Evolutionary conservation across 2,888 invertebrate genomes (phyloP), one percentile per base, ranked within the genome.

Genomic region (Epirrhoe alternata): DNA sequence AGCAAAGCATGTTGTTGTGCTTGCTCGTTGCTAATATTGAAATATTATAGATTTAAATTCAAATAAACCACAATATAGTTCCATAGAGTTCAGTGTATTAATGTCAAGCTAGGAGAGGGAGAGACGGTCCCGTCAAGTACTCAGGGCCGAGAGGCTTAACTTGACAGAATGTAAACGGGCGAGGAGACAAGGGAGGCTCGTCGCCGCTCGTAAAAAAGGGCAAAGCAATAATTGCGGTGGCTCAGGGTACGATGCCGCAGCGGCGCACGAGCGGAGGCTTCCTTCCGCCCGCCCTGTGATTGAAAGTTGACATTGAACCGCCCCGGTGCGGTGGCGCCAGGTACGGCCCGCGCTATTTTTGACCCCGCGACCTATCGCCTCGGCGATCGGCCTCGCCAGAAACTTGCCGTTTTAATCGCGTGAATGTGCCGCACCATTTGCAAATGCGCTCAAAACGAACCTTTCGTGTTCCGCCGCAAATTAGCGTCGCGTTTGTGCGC

Each of bases 241-340:
- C 79, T 80, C 78, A 78, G 74, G 77, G 75, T 62, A 59, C 68
- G 62, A 58, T 76, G 82, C 81, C 82, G 82, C 83, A 83, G 81
- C 83, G 81, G 84, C 82, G 87, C 86, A 87, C 91, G 86, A 84
- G 85, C 83, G 78, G 79, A 81, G 83, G 84, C 83, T 88, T 89
- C 89, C 89, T 90, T 87, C 89, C 87, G 87, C 87, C 87, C 84
- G 83, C 84, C 81, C 82, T 80, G 81, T 90, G 90, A 90, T 91
- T 90, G 88, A 89, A 92, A 88, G 90, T 90, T 92, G 92, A 91
- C 92, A 90, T 91, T 90, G 92, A 89, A 86, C 87, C 83, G 80
- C 30, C 42, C 51, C 35, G 63, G 63, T 31, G 89, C 87, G 87
- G 90, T 85, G 90, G 91, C 88, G 87, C 92, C 92, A 89, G 93